Evolutionary conservation across 2,113 vertebrate genomes (phyloP).

Genomic region (Tachysurus fulvidraco): DNA sequence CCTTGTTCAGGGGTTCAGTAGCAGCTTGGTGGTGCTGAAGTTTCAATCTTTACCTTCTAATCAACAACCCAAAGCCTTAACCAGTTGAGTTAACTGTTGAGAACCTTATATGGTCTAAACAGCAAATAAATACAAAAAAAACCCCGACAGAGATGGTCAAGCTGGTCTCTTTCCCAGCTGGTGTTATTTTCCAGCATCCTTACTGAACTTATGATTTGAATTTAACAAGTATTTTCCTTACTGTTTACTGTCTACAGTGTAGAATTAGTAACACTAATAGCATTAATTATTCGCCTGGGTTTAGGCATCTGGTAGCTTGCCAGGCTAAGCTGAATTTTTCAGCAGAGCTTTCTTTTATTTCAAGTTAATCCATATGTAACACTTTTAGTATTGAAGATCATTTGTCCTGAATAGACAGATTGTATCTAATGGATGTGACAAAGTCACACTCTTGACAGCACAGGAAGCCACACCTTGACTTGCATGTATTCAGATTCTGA

Average conservation of each 20-base stretch:
- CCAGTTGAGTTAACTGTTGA: not conserved
- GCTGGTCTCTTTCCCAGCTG: not conserved
- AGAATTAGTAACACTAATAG: not conserved
- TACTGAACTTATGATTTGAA: not conserved
- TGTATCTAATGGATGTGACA: not conserved
- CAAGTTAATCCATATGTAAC: not conserved
- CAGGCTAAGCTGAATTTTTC: not conserved
- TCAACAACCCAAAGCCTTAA: too few relatives aligned
- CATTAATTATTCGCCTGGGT: not conserved
- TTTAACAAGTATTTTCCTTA: not conserved
- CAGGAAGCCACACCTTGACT: constrained; percentile 22
- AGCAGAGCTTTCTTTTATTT: not conserved
- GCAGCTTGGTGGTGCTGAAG: too few relatives aligned
- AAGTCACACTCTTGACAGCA: constrained; percentile 10
- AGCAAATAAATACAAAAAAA: not conserved
- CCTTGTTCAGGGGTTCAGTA: too few relatives aligned
- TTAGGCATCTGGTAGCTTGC: not conserved
- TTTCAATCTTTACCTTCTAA: too few relatives aligned
- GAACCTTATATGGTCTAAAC: not conserved
- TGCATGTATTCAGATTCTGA: constrained; percentile 5
- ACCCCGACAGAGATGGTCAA: not conserved
- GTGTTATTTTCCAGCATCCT: not conserved
- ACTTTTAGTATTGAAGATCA: not conserved
- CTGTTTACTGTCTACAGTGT: not conserved
- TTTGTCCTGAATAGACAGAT: not conserved